Conservation (phyloP, 1,140 invertebrate species). For the Plectrocnemia conspersa region DNA sequence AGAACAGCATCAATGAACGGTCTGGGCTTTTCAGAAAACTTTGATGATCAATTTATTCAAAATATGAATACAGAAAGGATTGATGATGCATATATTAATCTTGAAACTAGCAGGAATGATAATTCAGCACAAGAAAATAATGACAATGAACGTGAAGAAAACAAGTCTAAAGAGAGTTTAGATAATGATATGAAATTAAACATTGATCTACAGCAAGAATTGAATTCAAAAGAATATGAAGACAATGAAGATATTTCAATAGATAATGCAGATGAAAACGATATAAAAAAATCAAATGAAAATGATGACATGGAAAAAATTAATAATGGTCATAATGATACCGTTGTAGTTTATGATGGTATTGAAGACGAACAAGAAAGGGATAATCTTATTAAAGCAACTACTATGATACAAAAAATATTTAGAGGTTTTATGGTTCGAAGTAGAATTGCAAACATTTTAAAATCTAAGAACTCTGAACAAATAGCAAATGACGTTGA, state of each 20-base stretch:
- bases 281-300: too few species aligned
- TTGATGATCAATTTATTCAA: too few species aligned
- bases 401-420: slow-evolving; percentile 30
- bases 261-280: background rate
- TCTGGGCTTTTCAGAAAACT: too few species aligned
- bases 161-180: background rate
- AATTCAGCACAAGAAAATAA: background rate
- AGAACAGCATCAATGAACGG: too few species aligned
- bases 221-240: background rate
- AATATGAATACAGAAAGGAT: too few species aligned
- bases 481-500: background rate
- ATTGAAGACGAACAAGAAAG: background rate
- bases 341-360: background rate
- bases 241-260: background rate
- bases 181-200: background rate
- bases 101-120: background rate
- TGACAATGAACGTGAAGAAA: background rate
- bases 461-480: slow-evolving; percentile 3
- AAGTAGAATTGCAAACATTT: slow-evolving; percentile 16
- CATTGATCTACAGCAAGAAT: background rate
- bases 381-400: slow-evolving; percentile 23
- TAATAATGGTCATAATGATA: background rate
- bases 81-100: background rate
- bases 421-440: slow-evolving; percentile 29
- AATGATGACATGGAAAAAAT: background rate